phyloP scores from a whole-genome alignment of 2,888 invertebrate genomes.

The Andrena trimmerana region DNA sequence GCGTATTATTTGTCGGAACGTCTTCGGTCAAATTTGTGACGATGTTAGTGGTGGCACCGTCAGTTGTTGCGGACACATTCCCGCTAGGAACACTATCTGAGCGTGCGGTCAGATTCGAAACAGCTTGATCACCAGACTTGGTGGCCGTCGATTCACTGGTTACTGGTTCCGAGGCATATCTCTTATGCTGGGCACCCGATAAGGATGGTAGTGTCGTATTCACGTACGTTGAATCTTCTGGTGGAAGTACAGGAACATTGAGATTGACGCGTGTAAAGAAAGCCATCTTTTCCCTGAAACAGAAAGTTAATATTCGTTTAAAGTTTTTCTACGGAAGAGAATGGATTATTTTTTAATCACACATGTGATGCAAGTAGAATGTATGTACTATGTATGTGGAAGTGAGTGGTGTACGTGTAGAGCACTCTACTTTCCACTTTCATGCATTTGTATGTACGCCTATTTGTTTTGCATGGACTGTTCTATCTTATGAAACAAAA shows the following conservation, averaged over 20 bases:
- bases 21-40: slow-evolving; percentile 40
- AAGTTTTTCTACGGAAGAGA: not conserved
- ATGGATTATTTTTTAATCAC: not conserved
- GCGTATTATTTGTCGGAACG: slow-evolving; percentile 40
- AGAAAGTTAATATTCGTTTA: slow-evolving; percentile 28
- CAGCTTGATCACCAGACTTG: slow-evolving; percentile 57
- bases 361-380: not conserved
- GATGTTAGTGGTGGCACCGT: slow-evolving; percentile 21
- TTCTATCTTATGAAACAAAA: too few relatives aligned
- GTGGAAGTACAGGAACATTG: slow-evolving; percentile 91
- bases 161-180: slow-evolving; percentile 79
- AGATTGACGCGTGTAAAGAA: slow-evolving; percentile 95
- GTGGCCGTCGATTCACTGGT: slow-evolving; percentile 58
- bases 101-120: slow-evolving; percentile 57
- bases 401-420: too few relatives aligned
- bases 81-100: slow-evolving; percentile 59
- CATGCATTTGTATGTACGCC: too few relatives aligned
- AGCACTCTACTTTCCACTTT: too few relatives aligned
- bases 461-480: too few relatives aligned
- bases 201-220: slow-evolving; percentile 45
- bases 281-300: slow-evolving; percentile 97
- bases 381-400: not conserved
- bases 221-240: slow-evolving; percentile 86
- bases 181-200: slow-evolving; percentile 74
- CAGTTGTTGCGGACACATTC: slow-evolving; percentile 29